Evolutionary conservation across 2,797 vertebrate species (phyloP), one percentile per base, ranked within the genome.

Genomic region (Capromys pilorides): DNA sequence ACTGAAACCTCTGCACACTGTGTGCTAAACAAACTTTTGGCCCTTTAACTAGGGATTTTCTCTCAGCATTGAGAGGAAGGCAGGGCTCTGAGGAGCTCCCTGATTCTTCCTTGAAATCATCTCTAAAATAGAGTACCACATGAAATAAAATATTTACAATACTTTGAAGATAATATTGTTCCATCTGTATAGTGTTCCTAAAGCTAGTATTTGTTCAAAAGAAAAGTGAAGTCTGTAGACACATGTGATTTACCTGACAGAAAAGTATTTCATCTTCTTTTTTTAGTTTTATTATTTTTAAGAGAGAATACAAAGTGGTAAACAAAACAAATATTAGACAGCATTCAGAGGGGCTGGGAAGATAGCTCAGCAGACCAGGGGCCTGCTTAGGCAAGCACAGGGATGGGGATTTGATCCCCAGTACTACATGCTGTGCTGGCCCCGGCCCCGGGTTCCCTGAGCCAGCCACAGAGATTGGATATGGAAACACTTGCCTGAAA

Each of bases 141-240:
- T 12, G 51, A 66, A 31, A 73, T 83, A 49, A 91, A 87, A 85
- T 0, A 10, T 81, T 93, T 82, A 79, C 28, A 69, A 4, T 61
- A 93, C 54, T 86, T 82, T 87, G 71, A 93, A 90, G 62, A 11
- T 77, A n/a, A n/a, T 54, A 71, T 88, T 88, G 62, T 84, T 94
- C 57, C 4, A 12, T 24, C 45, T 49, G 1, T 51, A 36, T 28
- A 66, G 13, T 66, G 51, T 64, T 26, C 59, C 28, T 59, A 77
- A 90, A 85, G 39, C 89, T 77, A 45, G 79, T 77, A 26, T 45
- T 82, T 61, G 19, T 79, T 33, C 19, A 33, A 1, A 79, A 95
- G 57, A 33, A 69, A 77, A 91, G 51, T 11, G 64, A 13, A 85
- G 54, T 41, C 81, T 86, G 0, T 13, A 13, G 59, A 59, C 77